Evolutionary conservation across 2,113 vertebrate species (phyloP).

Genomic region (Cichladusa arquata): DNA sequence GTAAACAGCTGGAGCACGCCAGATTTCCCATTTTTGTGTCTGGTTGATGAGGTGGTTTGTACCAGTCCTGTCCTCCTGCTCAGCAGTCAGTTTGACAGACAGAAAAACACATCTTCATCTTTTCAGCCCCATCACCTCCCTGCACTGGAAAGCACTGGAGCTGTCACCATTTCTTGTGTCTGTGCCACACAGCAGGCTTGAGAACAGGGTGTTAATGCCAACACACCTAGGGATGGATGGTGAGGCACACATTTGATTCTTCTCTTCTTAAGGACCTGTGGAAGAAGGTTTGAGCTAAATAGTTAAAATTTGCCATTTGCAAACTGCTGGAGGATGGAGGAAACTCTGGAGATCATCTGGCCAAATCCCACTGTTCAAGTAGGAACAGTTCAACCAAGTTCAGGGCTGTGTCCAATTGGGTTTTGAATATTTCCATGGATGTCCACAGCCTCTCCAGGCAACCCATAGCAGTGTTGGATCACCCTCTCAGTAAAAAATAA

Average conservation of each 20-base stretch:
- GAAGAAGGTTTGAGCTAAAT: not conserved
- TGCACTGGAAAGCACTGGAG: accelerated
- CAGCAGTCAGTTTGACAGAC: not conserved
- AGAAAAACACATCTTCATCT: not conserved
- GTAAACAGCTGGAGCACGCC: conserved; percentile 17
- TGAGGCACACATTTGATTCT: not conserved
- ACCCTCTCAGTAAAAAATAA: not conserved
- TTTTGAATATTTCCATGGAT: not conserved
- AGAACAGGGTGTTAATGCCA: not conserved
- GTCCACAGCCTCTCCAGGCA: not conserved
- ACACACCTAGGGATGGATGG: not conserved
- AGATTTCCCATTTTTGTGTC: not conserved
- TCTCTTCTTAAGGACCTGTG: not conserved
- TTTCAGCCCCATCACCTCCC: not conserved
- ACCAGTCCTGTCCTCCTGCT: not conserved
- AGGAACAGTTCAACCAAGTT: not conserved
- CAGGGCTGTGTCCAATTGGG: not conserved
- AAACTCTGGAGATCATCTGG: not conserved
- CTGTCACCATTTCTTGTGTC: not conserved
- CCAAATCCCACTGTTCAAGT: not conserved
- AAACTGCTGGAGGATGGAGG: not conserved
- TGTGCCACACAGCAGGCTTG: not conserved
- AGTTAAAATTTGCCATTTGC: not conserved
- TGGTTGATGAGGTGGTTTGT: not conserved
- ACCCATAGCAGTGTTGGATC: not conserved